phyloP scores from a whole-genome alignment of 2,888 invertebrate genomes.

The Rhagophthalmus giganteus region DNA sequence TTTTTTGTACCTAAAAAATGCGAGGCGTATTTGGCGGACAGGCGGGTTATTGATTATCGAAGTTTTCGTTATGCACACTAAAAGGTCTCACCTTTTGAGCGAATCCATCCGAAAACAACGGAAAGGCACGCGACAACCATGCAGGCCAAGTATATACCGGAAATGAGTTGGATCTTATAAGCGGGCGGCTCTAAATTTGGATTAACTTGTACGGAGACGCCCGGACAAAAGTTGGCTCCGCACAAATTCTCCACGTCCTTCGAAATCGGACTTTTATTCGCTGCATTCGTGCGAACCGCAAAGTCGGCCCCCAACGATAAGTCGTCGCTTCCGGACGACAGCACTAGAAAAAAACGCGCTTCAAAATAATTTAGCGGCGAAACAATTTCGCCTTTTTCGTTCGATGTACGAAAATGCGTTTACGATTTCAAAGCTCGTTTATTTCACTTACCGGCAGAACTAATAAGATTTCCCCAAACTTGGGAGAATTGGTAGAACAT shows the following conservation, averaged over 20 bases:
- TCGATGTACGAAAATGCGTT: no score
- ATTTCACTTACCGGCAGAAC: conserved; percentile 74
- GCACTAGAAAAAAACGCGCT: conserved; percentile 47
- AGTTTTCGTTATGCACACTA: no score
- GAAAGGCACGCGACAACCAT: conserved; percentile 59
- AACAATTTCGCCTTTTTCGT: no score
- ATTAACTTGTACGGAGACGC: conserved; percentile 46
- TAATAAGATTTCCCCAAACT: conserved; percentile 91
- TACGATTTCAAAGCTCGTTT: no score
- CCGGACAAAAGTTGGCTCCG: conserved; percentile 76
- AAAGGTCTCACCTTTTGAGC: no score
- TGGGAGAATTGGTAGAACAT: conserved; percentile 96
- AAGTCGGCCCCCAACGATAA: no score
- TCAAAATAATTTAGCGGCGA: no score
- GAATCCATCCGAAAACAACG: neutral
- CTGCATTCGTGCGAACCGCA: no score
- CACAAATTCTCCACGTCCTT: conserved; percentile 62
- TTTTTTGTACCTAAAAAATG: conserved; percentile 62
- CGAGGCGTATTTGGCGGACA: no score
- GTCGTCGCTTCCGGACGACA: conserved; percentile 50
- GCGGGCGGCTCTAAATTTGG: conserved; percentile 70
- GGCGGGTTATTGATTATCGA: no score
- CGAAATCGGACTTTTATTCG: no score
- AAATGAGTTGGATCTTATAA: conserved; percentile 74
- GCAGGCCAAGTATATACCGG: conserved; percentile 80